Evolutionary conservation across 1,140 invertebrate genomes (phyloP), one percentile per base, ranked within the genome.

Genomic region (Cotesia glomerata): DNA sequence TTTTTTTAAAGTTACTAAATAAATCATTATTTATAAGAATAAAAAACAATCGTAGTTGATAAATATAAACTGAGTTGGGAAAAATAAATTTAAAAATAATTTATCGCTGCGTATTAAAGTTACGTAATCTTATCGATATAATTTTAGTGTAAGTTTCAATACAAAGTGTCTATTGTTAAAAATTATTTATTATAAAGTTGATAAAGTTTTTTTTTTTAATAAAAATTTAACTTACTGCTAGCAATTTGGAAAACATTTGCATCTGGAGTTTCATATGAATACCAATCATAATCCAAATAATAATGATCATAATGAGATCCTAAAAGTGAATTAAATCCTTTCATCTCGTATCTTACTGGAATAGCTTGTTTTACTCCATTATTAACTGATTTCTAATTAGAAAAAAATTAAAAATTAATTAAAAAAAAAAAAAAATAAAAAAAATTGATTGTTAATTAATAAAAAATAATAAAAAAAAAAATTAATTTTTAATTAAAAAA

Each of bases 271-370:
- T 92, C 91, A 32, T 90, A 88, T 14, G 89, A 88, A 78, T 92
- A 97, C 78, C 90, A 91, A 66, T 91, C 89, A 81, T 98, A 98
- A 34, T 93, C 90, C 32, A 99, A 81, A 83, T 95, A 95, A 82
- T 99, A 99, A 86, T 97, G 96, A 87, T 99, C 97, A 81, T 95
- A 98, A 86, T 99, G 97, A 5, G 96, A 98, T 0, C 96, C 96
- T 0, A 98, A 87, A 0, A 99, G 88, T 0, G 92, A 92, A 82
- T 99, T 97, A 83, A 92, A 98, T 13, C 97, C 97, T 79, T 91
- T 91, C 96, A 98, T 98, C 86, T 97, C 94, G 86, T 97, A 98
- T 64, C 92, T 91, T 26, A 94, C 87, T 11, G 94, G 93, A 74
- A 91, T 88, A 34, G 89, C 84, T 80, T 87, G 86, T 56, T 87